These are phyloP conservation scores for Acrobasis consociella DNA, from an alignment of 2,888 invertebrate species.

Conservation along the genomic window DNA sequence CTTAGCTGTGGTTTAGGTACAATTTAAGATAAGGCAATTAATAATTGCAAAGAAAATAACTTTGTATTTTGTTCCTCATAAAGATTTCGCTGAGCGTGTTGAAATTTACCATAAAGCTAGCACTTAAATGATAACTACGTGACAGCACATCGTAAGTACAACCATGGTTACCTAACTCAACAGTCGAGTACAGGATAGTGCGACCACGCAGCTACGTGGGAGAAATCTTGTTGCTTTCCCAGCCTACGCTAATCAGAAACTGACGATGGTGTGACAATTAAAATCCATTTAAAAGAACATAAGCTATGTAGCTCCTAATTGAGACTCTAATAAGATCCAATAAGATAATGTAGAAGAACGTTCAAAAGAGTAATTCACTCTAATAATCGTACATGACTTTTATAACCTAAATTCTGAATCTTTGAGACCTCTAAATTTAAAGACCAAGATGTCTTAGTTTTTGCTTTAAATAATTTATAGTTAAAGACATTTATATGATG, in stretches of 20 bases:
- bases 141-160: constrained; percentile 13
- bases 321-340: too few species aligned
- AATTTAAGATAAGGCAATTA: not conserved
- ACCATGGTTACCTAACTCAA: constrained; percentile 13
- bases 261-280: constrained; percentile 18
- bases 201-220: constrained; percentile 15
- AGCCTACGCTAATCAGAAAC: constrained; percentile 23
- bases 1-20: too few species aligned
- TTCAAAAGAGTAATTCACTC: too few species aligned
- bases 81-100: not conserved
- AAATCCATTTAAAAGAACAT: constrained; percentile 7
- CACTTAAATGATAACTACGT: constrained; percentile 14
- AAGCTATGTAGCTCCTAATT: not conserved
- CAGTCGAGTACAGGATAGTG: constrained; percentile 13
- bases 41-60: not conserved
- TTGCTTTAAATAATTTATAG: too few species aligned
- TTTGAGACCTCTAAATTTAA: too few species aligned
- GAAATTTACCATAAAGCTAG: constrained; percentile 11
- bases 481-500: too few species aligned
- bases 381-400: too few species aligned
- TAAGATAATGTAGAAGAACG: too few species aligned
- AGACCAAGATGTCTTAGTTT: too few species aligned
- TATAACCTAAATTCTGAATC: too few species aligned
- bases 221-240: constrained; percentile 30
- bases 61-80: not conserved